These are phyloP conservation scores for Athalia rosae DNA, from an alignment of 2,888 invertebrate species.

Conservation along the genomic window DNA sequence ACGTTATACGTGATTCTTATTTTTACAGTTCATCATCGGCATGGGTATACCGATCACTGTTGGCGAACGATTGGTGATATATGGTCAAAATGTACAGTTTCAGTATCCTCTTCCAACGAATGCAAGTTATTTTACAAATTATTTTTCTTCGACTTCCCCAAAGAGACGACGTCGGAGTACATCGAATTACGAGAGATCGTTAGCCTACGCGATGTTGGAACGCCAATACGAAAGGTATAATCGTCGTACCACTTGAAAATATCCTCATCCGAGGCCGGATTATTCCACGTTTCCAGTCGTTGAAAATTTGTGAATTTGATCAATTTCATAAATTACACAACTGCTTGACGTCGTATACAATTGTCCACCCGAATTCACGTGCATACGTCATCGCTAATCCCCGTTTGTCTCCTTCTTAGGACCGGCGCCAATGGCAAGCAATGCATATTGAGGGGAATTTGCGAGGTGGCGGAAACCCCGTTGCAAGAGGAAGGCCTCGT, in stretches of 20 bases:
- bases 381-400: neutral
- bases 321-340: too few relatives aligned
- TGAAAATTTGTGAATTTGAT: too few relatives aligned
- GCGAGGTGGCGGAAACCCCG: slow-evolving; percentile 80
- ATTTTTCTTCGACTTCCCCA: slow-evolving; percentile 72
- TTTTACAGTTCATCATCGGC: slow-evolving; percentile 78
- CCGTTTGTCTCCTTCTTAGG: slow-evolving; percentile 71
- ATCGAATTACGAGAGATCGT: slow-evolving; percentile 56
- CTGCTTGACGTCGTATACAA: too few relatives aligned
- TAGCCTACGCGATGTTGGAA: slow-evolving; percentile 71
- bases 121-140: slow-evolving; percentile 74
- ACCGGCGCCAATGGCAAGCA: slow-evolving; percentile 80
- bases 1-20: too few relatives aligned
- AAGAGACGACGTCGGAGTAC: slow-evolving; percentile 49
- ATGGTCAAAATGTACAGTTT: slow-evolving; percentile 80
- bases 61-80: slow-evolving; percentile 75
- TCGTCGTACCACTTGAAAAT: neutral
- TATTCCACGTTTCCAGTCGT: too few relatives aligned
- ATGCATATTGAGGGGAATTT: slow-evolving; percentile 81
- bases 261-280: too few relatives aligned
- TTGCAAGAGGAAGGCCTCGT: slow-evolving; percentile 77
- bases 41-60: slow-evolving; percentile 77
- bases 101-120: slow-evolving; percentile 78
- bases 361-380: neutral
- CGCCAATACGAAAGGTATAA: slow-evolving; percentile 68